Conservation (phyloP, 2,113 vertebrate genomes). For the Cettia cetti region DNA sequence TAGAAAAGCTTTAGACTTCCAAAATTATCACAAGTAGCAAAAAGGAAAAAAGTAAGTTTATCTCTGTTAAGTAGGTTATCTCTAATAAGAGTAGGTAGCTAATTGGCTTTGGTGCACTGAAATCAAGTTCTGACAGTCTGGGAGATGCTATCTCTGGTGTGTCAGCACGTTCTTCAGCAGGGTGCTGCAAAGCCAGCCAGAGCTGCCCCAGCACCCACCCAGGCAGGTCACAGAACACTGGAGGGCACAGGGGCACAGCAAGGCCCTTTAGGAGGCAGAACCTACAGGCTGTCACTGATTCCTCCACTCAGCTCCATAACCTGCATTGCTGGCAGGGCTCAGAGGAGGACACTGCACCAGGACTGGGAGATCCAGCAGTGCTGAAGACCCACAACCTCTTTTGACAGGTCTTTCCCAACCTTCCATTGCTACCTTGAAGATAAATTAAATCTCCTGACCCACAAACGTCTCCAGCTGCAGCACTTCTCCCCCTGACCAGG, state of each 20-base stretch:
- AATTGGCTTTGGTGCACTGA: not conserved
- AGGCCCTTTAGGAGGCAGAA: not conserved
- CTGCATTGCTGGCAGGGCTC: not conserved
- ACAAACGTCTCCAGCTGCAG: not conserved
- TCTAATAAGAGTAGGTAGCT: not conserved
- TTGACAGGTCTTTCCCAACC: not conserved
- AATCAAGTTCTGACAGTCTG: not conserved
- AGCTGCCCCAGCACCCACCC: not conserved
- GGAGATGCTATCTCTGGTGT: not conserved
- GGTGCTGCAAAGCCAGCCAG: not conserved
- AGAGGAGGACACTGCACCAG: not conserved
- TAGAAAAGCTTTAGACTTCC: not conserved
- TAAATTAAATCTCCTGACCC: not conserved
- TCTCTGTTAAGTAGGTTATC: not conserved
- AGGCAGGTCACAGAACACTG: not conserved
- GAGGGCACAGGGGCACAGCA: not conserved
- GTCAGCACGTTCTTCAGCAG: not conserved
- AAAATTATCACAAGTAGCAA: not conserved
- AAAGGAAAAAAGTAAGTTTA: not conserved
- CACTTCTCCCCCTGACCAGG: not conserved
- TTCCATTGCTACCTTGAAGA: not conserved
- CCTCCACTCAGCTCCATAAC: not conserved
- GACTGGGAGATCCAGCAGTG: not conserved
- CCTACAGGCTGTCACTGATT: not conserved
- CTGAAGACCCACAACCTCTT: not conserved